phyloP scores from a whole-genome alignment of 2,888 invertebrate genomes.

The Pollenia angustigena region DNA sequence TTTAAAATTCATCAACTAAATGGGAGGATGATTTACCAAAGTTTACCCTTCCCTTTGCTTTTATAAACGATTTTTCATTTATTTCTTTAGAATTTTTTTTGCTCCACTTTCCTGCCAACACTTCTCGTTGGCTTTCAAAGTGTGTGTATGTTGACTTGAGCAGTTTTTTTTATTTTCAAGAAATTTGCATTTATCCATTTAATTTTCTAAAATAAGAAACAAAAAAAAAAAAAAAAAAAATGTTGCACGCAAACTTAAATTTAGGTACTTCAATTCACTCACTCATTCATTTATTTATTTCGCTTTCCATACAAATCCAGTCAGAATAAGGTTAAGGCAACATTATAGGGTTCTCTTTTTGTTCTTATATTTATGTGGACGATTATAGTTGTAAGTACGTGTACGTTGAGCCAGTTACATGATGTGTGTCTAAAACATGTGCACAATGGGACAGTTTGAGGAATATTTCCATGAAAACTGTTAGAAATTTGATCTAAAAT shows the following conservation, averaged over 20 bases:
- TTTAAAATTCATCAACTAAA: slow-evolving; percentile 62
- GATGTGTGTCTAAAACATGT: background rate
- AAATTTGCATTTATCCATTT: slow-evolving; percentile 59
- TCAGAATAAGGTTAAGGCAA: slow-evolving; percentile 53
- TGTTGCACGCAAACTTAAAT: slow-evolving; percentile 58
- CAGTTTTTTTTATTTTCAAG: background rate
- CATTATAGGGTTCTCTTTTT: background rate
- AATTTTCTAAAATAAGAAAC: slow-evolving; percentile 13
- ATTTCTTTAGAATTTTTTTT: slow-evolving; percentile 9
- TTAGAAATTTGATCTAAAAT: too few species aligned
- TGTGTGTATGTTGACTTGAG: background rate
- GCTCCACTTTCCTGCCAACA: slow-evolving; percentile 21
- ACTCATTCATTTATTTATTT: slow-evolving; percentile 41
- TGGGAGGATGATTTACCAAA: slow-evolving; percentile 44
- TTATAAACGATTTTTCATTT: background rate
- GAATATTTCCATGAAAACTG: too few species aligned
- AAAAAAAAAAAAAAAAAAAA: slow-evolving; percentile 16
- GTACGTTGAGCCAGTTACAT: background rate
- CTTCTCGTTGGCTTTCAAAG: background rate
- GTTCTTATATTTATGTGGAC: slow-evolving; percentile 5
- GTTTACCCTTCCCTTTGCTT: slow-evolving; percentile 5
- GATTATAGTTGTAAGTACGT: slow-evolving; percentile 9
- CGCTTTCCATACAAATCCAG: slow-evolving; percentile 32
- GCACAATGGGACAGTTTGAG: slow-evolving; percentile 32
- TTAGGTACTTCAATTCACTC: slow-evolving; percentile 25